Percentiles rank a stretch among this genome's conserved stretches.
Conservation (phyloP, 2,113 vertebrate species). For the Scomber japonicus region DNA sequence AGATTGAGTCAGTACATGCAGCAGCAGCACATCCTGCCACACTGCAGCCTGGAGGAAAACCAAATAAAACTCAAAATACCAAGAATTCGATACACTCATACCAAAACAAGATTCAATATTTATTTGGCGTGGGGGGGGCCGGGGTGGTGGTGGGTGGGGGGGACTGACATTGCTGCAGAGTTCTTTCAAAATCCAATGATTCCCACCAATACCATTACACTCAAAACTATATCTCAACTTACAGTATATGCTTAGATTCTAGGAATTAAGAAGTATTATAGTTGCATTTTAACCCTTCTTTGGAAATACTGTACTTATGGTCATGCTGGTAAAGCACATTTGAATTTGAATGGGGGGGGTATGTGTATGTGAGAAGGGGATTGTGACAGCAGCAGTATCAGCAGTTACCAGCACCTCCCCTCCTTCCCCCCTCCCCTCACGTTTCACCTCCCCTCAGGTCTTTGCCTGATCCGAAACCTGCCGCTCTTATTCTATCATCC, state of each 20-base stretch:
- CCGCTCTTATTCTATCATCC: conserved; percentile 43
- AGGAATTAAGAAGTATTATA: too few species aligned
- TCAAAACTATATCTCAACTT: neutral
- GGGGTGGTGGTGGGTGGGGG: too few species aligned
- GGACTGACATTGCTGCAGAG: too few species aligned
- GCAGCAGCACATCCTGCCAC: too few species aligned
- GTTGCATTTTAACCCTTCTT: conserved; percentile 16
- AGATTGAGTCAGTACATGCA: too few species aligned
- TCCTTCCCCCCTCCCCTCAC: neutral
- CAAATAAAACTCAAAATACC: too few species aligned
- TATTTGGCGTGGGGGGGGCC: too few species aligned
- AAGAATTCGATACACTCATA: too few species aligned
- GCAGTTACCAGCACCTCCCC: conserved; percentile 42
- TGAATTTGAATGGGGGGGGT: conserved; percentile 35
- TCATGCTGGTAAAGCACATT: conserved; percentile 24
- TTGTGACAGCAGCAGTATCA: conserved; percentile 56
- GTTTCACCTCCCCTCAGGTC: conserved; percentile 55
- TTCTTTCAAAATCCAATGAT: too few species aligned
- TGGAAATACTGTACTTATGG: neutral
- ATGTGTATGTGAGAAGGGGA: neutral
- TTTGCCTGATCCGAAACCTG: conserved; percentile 53
- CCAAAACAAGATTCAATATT: neutral
- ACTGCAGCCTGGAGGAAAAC: too few species aligned
- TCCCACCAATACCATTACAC: neutral
- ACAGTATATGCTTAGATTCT: neutral